phyloP scores from a whole-genome alignment of 2,113 vertebrate species.

The Gymnobelideus leadbeateri region DNA sequence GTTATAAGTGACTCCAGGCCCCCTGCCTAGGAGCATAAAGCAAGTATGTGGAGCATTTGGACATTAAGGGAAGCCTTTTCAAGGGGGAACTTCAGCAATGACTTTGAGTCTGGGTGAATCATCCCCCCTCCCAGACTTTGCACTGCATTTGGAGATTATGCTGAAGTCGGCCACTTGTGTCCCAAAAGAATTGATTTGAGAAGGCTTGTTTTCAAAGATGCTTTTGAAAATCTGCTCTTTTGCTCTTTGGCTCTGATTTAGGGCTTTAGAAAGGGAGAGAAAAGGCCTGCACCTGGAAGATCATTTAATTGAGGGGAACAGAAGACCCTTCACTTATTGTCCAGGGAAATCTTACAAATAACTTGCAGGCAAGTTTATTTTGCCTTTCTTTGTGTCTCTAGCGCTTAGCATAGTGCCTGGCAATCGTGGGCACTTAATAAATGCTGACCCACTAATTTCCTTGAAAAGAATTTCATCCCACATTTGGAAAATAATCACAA shows the following conservation, averaged over 20 bases:
- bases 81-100: neutral
- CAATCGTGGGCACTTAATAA: neutral
- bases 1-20: neutral
- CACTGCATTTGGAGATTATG: neutral
- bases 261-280: conserved; percentile 14
- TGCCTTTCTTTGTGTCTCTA: neutral
- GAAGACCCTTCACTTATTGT: neutral
- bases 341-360: conserved; percentile 9
- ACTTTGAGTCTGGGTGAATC: conserved; percentile 4
- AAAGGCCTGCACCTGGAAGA: neutral
- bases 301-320: conserved; percentile 32
- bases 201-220: conserved; percentile 26
- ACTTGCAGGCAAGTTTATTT: neutral
- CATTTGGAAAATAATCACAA: neutral
- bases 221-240: conserved; percentile 26
- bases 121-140: conserved; percentile 10
- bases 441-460: conserved; percentile 26
- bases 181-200: neutral
- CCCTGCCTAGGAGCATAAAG: conserved; percentile 8
- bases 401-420: neutral
- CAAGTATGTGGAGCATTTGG: conserved; percentile 25
- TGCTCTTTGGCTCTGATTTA: conserved; percentile 49
- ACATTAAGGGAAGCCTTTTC: conserved; percentile 22
- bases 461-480: conserved; percentile 8
- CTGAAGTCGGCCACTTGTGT: conserved; percentile 9